phyloP scores from a whole-genome alignment of 1,140 invertebrate species.

The Bicyclus anynana region DNA sequence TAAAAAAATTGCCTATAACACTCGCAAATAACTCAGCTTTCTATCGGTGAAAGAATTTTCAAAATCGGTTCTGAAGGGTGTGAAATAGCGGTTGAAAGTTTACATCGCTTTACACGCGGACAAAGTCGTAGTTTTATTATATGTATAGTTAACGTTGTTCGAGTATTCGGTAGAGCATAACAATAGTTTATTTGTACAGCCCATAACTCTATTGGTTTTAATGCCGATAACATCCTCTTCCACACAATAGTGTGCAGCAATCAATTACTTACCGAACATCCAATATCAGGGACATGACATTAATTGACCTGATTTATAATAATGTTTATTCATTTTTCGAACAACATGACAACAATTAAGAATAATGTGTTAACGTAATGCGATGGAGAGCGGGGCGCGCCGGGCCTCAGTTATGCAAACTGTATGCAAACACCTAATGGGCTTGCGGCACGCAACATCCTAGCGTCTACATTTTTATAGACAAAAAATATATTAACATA shows the following conservation, averaged over 20 bases:
- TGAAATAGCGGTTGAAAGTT: too few relatives aligned
- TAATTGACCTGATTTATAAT: slow-evolving; percentile 38
- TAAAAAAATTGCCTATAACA: too few relatives aligned
- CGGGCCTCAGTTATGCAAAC: slow-evolving; percentile 31
- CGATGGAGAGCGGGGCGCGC: slow-evolving; percentile 6
- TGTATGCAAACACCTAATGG: slow-evolving; percentile 34
- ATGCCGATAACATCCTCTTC: slow-evolving; percentile 3
- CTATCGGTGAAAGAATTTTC: too few relatives aligned
- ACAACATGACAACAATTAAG: slow-evolving; percentile 38
- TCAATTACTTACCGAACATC: slow-evolving; percentile 36
- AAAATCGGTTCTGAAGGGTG: too few relatives aligned
- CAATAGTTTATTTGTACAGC: background rate
- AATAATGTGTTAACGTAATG: slow-evolving; percentile 35
- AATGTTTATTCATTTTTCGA: slow-evolving; percentile 35
- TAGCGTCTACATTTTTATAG: background rate
- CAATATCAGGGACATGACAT: slow-evolving; percentile 21
- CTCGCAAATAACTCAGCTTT: too few relatives aligned
- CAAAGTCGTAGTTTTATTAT: too few relatives aligned
- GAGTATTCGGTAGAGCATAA: too few relatives aligned
- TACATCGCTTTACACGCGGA: too few relatives aligned
- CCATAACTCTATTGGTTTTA: background rate
- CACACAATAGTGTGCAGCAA: slow-evolving; percentile 26
- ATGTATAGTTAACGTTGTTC: too few relatives aligned
- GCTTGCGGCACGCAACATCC: slow-evolving; percentile 25
- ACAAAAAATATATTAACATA: background rate